A percentile compares a stretch with the other conserved stretches of the same genome.
Conservation (phyloP, 2,797 vertebrate species). For the Anniella stebbinsi region DNA sequence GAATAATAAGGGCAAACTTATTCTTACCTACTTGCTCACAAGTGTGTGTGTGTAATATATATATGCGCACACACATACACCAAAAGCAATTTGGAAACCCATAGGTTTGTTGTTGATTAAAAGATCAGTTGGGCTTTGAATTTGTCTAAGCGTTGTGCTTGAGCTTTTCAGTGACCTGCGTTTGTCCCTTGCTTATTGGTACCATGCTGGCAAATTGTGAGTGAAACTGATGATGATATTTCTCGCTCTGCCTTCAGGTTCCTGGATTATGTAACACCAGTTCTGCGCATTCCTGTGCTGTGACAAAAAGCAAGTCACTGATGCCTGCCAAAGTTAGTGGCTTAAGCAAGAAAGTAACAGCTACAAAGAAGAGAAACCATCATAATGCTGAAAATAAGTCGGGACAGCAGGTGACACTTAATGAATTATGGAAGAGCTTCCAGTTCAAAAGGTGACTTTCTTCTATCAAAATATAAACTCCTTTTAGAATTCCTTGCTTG, state of each 20-base stretch:
- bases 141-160: neutral
- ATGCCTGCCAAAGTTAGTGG: constrained; percentile 89
- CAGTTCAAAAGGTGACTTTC: constrained; percentile 87
- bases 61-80: neutral
- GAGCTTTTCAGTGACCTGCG: neutral
- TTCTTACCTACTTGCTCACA: neutral
- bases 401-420: constrained; percentile 87
- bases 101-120: neutral
- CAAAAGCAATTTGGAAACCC: neutral
- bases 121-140: neutral
- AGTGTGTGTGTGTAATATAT: neutral
- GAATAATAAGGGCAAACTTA: neutral
- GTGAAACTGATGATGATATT: neutral
- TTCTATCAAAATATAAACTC: neutral
- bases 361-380: constrained; percentile 65
- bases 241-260: constrained; percentile 77
- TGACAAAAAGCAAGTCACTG: constrained; percentile 75
- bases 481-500: neutral
- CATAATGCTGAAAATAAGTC: constrained; percentile 86
- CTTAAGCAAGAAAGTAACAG: constrained; percentile 82
- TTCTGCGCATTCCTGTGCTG: constrained; percentile 59
- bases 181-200: neutral
- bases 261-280: constrained; percentile 82
- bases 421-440: constrained; percentile 91
- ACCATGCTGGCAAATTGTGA: neutral